A percentile compares a stretch with the other conserved stretches of the same genome.
Conservation (phyloP, 2,113 vertebrate species). For the Synchiropus splendidus region DNA sequence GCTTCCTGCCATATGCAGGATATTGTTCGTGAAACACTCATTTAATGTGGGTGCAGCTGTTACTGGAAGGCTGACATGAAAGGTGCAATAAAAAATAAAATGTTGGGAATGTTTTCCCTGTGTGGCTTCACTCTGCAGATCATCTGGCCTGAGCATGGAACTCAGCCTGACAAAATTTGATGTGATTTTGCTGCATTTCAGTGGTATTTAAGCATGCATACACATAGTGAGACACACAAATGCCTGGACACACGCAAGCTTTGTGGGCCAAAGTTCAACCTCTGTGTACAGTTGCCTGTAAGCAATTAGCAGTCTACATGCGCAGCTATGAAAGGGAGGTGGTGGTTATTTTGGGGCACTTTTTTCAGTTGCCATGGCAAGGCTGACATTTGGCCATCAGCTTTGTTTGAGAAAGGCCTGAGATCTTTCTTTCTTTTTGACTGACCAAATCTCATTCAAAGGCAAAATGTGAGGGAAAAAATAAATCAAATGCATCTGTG, state of each 20-base stretch:
- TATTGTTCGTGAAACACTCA: constrained; percentile 8
- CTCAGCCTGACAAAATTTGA: neutral
- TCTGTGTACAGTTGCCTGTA: constrained; percentile 60
- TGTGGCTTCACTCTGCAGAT: neutral
- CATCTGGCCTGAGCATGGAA: neutral
- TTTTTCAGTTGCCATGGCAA: constrained; percentile 62
- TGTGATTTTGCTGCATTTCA: too few species aligned
- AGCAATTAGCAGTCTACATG: constrained; percentile 61
- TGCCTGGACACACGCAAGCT: constrained; percentile 33
- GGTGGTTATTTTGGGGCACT: constrained; percentile 71
- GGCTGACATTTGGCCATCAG: constrained; percentile 42
- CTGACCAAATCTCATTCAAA: constrained; percentile 11
- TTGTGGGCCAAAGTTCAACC: constrained; percentile 74
- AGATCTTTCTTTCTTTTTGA: constrained; percentile 44
- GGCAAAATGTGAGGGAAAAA: constrained; percentile 18
- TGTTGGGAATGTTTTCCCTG: neutral
- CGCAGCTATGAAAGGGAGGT: constrained; percentile 38
- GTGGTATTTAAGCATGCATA: constrained; percentile 63
- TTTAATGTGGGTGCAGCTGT: neutral
- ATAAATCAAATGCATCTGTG: constrained; percentile 17
- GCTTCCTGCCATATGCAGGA: neutral
- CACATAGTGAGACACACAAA: constrained; percentile 17
- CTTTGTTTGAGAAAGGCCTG: constrained; percentile 56
- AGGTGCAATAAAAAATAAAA: too few species aligned
- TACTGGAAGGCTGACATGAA: neutral